Evolutionary conservation across 1,140 invertebrate genomes (phyloP).

Genomic region (fruit fly (Drosophila melanogaster)): Release_6_plus_ISO1_MT NC_004354.4:18949501-18950000

Average conservation of each 20-base stretch:
- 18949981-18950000: no score
- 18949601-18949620: slow-evolving; percentile 53
- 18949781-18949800: slow-evolving; percentile 18
- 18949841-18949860: slow-evolving; percentile 38
- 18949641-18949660: neutral
- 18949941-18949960: neutral
- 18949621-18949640: slow-evolving; percentile 53
- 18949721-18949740: slow-evolving; percentile 31
- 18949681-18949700: slow-evolving; percentile 46
- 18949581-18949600: slow-evolving; percentile 23
- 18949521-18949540: slow-evolving; percentile 35
- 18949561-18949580: neutral
- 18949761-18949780: slow-evolving; percentile 62
- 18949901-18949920: neutral
- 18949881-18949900: neutral
- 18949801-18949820: slow-evolving; percentile 3
- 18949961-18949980: no score
- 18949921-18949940: neutral
- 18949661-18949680: slow-evolving; percentile 40
- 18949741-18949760: slow-evolving; percentile 60
- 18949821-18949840: slow-evolving; percentile 29
- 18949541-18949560: slow-evolving; percentile 22
- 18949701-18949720: slow-evolving; percentile 33
- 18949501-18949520: neutral
- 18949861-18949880: slow-evolving; percentile 26